Percentiles rank a stretch among this genome's conserved stretches.
phyloP scores from a whole-genome alignment of 2,797 vertebrate species.

The Sebastolobus alascanus region DNA sequence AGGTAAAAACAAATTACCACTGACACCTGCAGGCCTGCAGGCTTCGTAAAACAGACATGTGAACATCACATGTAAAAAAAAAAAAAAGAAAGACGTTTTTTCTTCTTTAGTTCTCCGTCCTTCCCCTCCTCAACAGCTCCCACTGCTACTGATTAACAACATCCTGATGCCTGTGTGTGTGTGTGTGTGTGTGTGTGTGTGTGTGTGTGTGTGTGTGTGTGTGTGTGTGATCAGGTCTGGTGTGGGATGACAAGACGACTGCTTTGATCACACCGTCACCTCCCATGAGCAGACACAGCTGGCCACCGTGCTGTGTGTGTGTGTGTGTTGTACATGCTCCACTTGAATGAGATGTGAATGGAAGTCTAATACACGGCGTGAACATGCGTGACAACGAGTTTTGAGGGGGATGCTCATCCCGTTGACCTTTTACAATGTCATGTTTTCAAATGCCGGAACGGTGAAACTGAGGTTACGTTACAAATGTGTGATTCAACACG shows the following conservation, averaged over 20 bases:
- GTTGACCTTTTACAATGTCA: slow-evolving; percentile 4
- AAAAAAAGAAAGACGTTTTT: neutral
- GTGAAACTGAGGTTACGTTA: neutral
- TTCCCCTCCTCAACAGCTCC: slow-evolving; percentile 34
- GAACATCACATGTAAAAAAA: slow-evolving; percentile 1
- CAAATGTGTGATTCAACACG: neutral
- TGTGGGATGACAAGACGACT: slow-evolving; percentile 61
- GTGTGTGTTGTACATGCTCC: neutral
- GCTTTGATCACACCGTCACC: slow-evolving; percentile 75
- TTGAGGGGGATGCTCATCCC: neutral
- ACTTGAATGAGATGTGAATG: slow-evolving; percentile 20
- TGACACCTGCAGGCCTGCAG: neutral
- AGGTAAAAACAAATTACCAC: neutral
- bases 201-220: neutral
- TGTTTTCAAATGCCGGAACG: slow-evolving; percentile 2
- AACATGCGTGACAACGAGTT: slow-evolving; percentile 3
- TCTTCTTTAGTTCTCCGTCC: slow-evolving; percentile 7
- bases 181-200: slow-evolving; percentile 39
- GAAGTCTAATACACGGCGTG: neutral
- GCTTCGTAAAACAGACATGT: slow-evolving; percentile 6
- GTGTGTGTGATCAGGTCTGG: slow-evolving; percentile 53
- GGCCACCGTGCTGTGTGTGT: slow-evolving; percentile 30
- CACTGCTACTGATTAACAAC: slow-evolving; percentile 66
- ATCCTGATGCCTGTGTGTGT: slow-evolving; percentile 47
- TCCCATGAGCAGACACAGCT: slow-evolving; percentile 68